A percentile compares a stretch with the other conserved stretches of the same genome.
Conservation (phyloP, 2,113 vertebrate species). For the Dicentrarchus labrax region DNA sequence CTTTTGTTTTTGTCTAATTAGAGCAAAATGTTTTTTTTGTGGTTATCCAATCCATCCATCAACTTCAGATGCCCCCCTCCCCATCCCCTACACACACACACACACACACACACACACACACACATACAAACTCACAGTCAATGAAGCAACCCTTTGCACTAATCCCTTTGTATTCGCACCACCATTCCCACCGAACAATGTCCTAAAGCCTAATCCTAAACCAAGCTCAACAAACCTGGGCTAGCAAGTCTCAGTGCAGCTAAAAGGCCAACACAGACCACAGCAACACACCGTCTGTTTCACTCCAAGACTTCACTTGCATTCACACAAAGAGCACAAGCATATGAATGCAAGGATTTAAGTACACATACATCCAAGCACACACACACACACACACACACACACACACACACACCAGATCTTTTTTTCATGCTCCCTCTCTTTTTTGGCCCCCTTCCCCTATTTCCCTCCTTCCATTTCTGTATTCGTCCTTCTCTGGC, state of each 20-base stretch:
- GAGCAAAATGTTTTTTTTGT: slow-evolving; percentile 51
- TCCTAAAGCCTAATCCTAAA: slow-evolving; percentile 78
- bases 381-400: background rate
- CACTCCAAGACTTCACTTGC: background rate
- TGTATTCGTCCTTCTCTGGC: slow-evolving; percentile 49
- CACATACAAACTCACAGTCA: slow-evolving; percentile 70
- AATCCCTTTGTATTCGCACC: slow-evolving; percentile 86
- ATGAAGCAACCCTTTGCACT: slow-evolving; percentile 78
- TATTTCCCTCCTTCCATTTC: slow-evolving; percentile 1
- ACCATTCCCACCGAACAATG: slow-evolving; percentile 82
- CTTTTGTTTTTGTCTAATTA: slow-evolving; percentile 30
- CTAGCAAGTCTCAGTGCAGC: slow-evolving; percentile 64
- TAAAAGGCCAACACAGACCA: slow-evolving; percentile 26
- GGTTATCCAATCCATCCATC: slow-evolving; percentile 71
- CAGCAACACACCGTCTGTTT: slow-evolving; percentile 22
- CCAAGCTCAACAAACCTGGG: slow-evolving; percentile 73
- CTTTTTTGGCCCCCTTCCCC: slow-evolving; percentile 4
- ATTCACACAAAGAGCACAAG: background rate
- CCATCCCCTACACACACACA: slow-evolving; percentile 49
- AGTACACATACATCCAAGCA: slow-evolving; percentile 3
- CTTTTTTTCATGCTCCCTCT: background rate
- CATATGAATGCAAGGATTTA: background rate
- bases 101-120: slow-evolving; percentile 60
- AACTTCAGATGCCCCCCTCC: slow-evolving; percentile 65
- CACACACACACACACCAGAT: background rate